phyloP scores from a whole-genome alignment of 2,888 invertebrate genomes.

The Abscondita cerata region DNA sequence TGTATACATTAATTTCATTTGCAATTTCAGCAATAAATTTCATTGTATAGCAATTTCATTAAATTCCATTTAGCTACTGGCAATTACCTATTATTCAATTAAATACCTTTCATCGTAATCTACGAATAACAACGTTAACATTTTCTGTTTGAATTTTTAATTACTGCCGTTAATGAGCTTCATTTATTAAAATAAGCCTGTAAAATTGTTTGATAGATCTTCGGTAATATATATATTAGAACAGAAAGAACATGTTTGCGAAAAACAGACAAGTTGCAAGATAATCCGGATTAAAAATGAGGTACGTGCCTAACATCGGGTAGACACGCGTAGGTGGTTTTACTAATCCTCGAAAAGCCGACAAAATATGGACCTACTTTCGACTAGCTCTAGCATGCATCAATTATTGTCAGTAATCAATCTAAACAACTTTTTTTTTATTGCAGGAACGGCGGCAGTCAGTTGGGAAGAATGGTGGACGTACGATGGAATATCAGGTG shows the following conservation, averaged over 20 bases:
- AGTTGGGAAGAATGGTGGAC: constrained; percentile 98
- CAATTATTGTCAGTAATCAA: constrained; percentile 54
- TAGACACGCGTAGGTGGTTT: constrained; percentile 49
- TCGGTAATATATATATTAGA: constrained; percentile 27
- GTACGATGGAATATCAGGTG: constrained; percentile 94
- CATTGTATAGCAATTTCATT: constrained; percentile 1
- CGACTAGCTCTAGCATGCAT: constrained; percentile 49
- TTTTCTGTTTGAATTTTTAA: background rate
- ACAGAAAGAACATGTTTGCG: constrained; percentile 34
- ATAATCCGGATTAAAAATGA: constrained; percentile 60
- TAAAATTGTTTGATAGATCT: constrained; percentile 37
- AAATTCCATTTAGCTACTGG: constrained; percentile 1
- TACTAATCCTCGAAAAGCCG: constrained; percentile 53
- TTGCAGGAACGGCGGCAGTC: constrained; percentile 76
- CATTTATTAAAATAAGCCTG: no score
- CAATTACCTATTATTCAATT: constrained; percentile 1
- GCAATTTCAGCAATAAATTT: constrained; percentile 12
- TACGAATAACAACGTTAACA: background rate
- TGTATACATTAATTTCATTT: constrained; percentile 10
- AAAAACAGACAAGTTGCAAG: constrained; percentile 51
- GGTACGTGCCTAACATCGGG: constrained; percentile 53
- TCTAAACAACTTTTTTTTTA: constrained; percentile 54
- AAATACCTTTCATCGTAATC: background rate
- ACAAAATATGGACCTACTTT: constrained; percentile 54
- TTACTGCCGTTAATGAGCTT: background rate